Evolutionary conservation across 2,888 invertebrate species (phyloP), one percentile per base, ranked within the genome.

Genomic region (Spodoptera littoralis): DNA sequence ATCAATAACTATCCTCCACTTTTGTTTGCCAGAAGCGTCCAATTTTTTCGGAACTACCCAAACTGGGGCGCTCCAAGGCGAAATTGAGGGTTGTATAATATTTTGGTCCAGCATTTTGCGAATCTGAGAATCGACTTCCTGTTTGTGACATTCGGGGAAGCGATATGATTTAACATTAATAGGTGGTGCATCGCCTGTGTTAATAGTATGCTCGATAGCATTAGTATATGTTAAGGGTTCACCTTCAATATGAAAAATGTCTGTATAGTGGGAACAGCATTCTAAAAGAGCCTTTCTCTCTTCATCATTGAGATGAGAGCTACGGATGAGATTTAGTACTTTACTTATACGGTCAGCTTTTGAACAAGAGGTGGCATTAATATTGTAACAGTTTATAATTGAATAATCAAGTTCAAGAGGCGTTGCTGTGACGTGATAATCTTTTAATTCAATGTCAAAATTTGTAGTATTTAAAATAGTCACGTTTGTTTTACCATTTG

Each of bases 31-130:
- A 1, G 62, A 59, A 12, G 62, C 44, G 30, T 60, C 53, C 36
- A 45, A 27, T 43, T 66, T 61, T 42, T 66, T 60, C 12, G 66
- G 66, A 2, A 63, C 60, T 22, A 60, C 42, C 64, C 64, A 64
- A 13, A 58, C 52, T 12, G 58, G 58, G 3, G 52, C 50, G 3
- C 45, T 48, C 56, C 65, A 60, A 11, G 60, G 60, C 4, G 60
- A 65, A 30, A 6, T 46, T 2, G 65, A 65, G 11, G 41, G 65
- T n/a, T 44, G 18, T 4, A 65, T 65, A 8, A 65, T 65, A 11
- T 47, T 24, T 18, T 60, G 60, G 1, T 55, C 24, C 11, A 64
- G 30, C 64, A 64, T 59, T 42, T 59, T 53, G 1, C 44, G 22
- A 43, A 62, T 52, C 48, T 62, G 57, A 12, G 41, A 30, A 11